phyloP scores from a whole-genome alignment of 2,888 invertebrate species.

The Noctua janthina region DNA sequence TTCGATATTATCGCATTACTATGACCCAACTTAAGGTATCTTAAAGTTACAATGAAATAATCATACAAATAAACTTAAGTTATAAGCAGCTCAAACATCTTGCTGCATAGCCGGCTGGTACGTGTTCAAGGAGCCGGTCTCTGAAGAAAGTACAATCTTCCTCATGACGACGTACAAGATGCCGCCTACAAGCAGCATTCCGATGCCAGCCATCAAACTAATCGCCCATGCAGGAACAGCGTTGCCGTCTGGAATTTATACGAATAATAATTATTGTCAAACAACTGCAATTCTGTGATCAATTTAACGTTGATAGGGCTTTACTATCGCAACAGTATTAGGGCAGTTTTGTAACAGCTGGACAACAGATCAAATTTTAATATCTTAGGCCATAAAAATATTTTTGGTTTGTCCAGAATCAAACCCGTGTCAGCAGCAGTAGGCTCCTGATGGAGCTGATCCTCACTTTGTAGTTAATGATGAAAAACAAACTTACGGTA shows the following conservation, averaged over 20 bases:
- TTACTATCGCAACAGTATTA: neutral
- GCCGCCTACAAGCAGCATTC: constrained; percentile 93
- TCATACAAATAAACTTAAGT: constrained; percentile 52
- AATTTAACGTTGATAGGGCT: neutral
- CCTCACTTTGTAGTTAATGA: neutral
- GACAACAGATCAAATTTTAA: neutral
- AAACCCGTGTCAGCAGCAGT: neutral
- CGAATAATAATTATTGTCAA: neutral
- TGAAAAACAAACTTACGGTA: constrained; percentile 92
- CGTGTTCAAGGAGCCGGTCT: constrained; percentile 85
- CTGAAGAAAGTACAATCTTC: constrained; percentile 91
- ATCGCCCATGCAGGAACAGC: constrained; percentile 95
- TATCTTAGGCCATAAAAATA: no score
- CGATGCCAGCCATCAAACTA: constrained; percentile 92
- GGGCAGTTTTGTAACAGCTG: neutral
- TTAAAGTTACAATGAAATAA: constrained; percentile 29
- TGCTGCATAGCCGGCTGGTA: constrained; percentile 91
- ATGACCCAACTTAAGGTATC: neutral
- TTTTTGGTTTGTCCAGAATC: neutral
- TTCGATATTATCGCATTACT: neutral
- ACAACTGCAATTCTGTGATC: neutral
- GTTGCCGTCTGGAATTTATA: constrained; percentile 89
- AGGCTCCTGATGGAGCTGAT: neutral
- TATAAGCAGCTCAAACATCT: constrained; percentile 77
- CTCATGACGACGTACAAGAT: constrained; percentile 92